phyloP scores from a whole-genome alignment of 2,888 invertebrate genomes.

The Scotopteryx bipunctaria region DNA sequence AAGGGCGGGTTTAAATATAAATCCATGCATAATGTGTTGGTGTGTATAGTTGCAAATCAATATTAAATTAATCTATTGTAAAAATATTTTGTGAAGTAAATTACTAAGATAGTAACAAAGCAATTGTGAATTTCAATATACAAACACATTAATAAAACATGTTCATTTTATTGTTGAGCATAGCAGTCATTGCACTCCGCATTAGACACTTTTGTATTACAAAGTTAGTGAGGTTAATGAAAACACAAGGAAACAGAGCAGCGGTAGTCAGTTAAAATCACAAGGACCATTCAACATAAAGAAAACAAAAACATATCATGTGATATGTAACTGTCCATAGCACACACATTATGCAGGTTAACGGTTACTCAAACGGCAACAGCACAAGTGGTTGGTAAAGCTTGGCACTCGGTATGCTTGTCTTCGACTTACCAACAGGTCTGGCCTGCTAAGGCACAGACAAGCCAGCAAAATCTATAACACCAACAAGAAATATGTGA shows the following conservation, averaged over 20 bases:
- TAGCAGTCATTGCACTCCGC: constrained; percentile 8
- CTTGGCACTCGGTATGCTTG: constrained; percentile 66
- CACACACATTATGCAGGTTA: constrained; percentile 82
- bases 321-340: constrained; percentile 67
- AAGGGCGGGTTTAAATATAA: no score
- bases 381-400: constrained; percentile 74
- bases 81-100: constrained; percentile 15
- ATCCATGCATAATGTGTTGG: neutral
- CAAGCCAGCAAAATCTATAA: constrained; percentile 90
- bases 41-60: no score
- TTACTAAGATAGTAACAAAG: constrained; percentile 12
- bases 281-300: constrained; percentile 82
- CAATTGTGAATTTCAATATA: constrained; percentile 13
- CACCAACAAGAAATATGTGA: constrained; percentile 82
- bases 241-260: constrained; percentile 42
- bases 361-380: constrained; percentile 71
- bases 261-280: constrained; percentile 73
- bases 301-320: constrained; percentile 60
- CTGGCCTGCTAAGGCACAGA: constrained; percentile 89
- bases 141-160: constrained; percentile 16
- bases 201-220: constrained; percentile 27
- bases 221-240: constrained; percentile 42
- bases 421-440: constrained; percentile 87
- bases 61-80: no score
- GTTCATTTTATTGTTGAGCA: constrained; percentile 7